Evolutionary conservation across 2,797 vertebrate species (phyloP).

Genomic region (Dicrostonyx torquatus): DNA sequence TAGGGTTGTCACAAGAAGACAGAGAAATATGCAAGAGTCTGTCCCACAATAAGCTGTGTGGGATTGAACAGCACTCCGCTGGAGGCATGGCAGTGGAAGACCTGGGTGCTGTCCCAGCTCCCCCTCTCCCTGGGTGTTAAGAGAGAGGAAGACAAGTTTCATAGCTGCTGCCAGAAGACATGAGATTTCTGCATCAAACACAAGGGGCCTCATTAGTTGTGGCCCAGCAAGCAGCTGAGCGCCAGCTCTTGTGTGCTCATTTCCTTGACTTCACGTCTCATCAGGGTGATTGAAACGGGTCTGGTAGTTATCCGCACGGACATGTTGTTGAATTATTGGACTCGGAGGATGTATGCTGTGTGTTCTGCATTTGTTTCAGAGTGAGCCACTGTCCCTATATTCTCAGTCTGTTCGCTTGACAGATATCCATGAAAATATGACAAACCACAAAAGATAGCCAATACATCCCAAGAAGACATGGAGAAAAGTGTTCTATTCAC

Average conservation of each 20-base stretch:
- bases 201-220: background rate
- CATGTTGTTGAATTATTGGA: background rate
- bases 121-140: background rate
- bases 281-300: background rate
- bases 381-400: background rate
- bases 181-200: background rate
- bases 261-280: background rate
- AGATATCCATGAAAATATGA: background rate
- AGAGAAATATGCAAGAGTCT: background rate
- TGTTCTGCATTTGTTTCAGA: background rate
- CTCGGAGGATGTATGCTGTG: background rate
- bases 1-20: background rate
- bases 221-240: background rate
- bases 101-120: background rate
- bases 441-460: background rate
- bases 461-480: background rate
- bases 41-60: background rate
- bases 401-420: background rate
- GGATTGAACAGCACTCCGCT: background rate
- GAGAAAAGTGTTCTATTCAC: background rate
- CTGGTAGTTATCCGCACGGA: background rate
- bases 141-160: background rate
- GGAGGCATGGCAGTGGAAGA: accelerated
- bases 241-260: no score
- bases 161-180: background rate